Evolutionary conservation across 2,888 invertebrate species (phyloP), one percentile per base, ranked within the genome.

Genomic region (Eupeodes latifasciatus): DNA sequence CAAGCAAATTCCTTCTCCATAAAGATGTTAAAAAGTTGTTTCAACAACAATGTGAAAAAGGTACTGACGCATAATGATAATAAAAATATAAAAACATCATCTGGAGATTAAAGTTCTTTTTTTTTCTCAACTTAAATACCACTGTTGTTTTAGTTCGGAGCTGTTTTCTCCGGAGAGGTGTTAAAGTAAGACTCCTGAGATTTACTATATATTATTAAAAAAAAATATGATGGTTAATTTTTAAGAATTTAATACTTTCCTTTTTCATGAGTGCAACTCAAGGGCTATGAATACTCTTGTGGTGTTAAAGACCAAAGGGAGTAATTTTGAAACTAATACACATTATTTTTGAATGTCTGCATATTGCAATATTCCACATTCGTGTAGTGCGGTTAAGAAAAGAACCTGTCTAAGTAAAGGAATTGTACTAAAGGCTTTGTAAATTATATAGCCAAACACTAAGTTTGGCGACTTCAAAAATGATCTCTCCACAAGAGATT

Each of bases 21-120:
- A 40, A 16, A 61, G 10, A 61, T 61, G 61, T 16, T 40, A 16
- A 40, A 2, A 61, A 61, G 61, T 16, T 16, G 10, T 61, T 61
- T 40, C 5, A 61, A 61, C 51, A 51, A 51, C 40, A 61, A 61
- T 36, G 40, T n/a, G 0, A 34, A 10, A 61, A 61, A 61, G 61
- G 36, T n/a, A 61, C 61, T 16, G 61, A 61, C 16, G 61, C 61
- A 40, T 61, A 36, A 36, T 61, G 61, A 36, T 61, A 34, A 40
- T 36, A 1, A 61, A 61, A n/a, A 61, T 40, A 40, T 36, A 16
- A 61, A 14, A 51, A 51, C 14, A 51, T 14, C 14, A 51, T 51
- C 51, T 14, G 36, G 16, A 61, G 40, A 61, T 61, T 40, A 61
- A n/a, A 34, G 6, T 59, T n/a, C 36, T 34, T 14, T 61, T 5